Evolutionary conservation across 2,797 vertebrate species (phyloP).

Genomic region (Thunnus albacares): DNA sequence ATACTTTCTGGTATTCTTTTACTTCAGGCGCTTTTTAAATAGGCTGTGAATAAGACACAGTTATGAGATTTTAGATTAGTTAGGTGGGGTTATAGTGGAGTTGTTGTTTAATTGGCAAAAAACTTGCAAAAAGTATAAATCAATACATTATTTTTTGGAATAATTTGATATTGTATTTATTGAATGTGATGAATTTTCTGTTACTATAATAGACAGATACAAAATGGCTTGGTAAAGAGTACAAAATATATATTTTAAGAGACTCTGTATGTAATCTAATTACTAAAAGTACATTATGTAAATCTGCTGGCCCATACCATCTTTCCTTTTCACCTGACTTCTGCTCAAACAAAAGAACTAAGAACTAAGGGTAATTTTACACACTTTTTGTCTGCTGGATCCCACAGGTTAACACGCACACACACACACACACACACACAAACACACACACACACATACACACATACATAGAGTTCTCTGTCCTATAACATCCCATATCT

Average conservation of each 20-base stretch:
- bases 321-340: slow-evolving; percentile 8
- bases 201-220: not conserved
- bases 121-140: not conserved
- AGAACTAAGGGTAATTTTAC: not conserved
- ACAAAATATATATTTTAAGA: slow-evolving; percentile 13
- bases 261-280: slow-evolving; percentile 7
- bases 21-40: slow-evolving; percentile 33
- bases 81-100: not conserved
- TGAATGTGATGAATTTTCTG: slow-evolving; percentile 25
- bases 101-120: slow-evolving; percentile 16
- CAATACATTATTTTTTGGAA: not conserved
- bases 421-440: not conserved
- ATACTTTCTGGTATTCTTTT: slow-evolving; percentile 32
- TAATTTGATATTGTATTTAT: not conserved
- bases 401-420: not conserved
- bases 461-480: slow-evolving; percentile 28
- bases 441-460: slow-evolving; percentile 21
- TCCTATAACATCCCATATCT: slow-evolving; percentile 71
- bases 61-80: slow-evolving; percentile 2
- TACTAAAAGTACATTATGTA: slow-evolving; percentile 18
- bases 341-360: not conserved
- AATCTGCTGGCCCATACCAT: not conserved
- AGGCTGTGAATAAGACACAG: slow-evolving; percentile 18
- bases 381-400: not conserved
- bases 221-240: slow-evolving; percentile 7